Base-by-base conservation (phyloP, 1,140 invertebrate genomes). In the Centruroides sculpturatus region DNA sequence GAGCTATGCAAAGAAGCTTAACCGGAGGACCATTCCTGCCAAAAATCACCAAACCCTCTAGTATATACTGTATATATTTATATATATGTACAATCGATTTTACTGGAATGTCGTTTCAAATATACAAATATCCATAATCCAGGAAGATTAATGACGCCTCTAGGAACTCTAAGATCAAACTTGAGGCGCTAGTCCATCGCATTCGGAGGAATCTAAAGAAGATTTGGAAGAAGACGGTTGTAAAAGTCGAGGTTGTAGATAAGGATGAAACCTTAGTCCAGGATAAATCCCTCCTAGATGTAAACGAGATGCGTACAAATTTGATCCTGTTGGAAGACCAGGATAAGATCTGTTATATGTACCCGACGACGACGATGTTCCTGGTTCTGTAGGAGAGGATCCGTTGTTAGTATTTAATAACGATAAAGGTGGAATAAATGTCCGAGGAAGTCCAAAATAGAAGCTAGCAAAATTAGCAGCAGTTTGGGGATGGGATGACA, bases 381-480 rank as follows among this genome's bases (percentile, higher is more conserved):
- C 54, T 11, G 51, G 49, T 4, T 55, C 46, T 36, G 5, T 46
- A 5, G 41, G 3, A 13, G 41, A 41, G 7, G 57, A 23, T 8
- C 52, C 36, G 23, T 53, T 9, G 11, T 13, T 35, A n/a, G 55
- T 36, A 35, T 50, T 58, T 13, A 52, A 34, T 41, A 60, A 35
- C 5, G 57, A 59, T 3, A 61, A 48, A 51, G 48, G 52, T 36
- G 55, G 60, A 12, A 62, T 51, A 35, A 62, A 60, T 10, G 60
- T 59, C 35, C 63, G 53, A 10, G 63, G 63, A 9, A 64, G 47
- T n/a, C 59, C 59, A 23, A 64, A 64, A n/a, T 64, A 64, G 4
- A 64, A 41, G 10, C 60, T 63, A 35, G 60, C 60, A 8, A 63
- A 59, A 41, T 55, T 46, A n/a, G 57, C 57, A 11, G 61, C 61